A percentile compares a stretch with the other conserved stretches of the same genome.
These are phyloP conservation scores for Neuroscelio doddi DNA, from an alignment of 2,888 invertebrate species.

Conservation along the genomic window DNA sequence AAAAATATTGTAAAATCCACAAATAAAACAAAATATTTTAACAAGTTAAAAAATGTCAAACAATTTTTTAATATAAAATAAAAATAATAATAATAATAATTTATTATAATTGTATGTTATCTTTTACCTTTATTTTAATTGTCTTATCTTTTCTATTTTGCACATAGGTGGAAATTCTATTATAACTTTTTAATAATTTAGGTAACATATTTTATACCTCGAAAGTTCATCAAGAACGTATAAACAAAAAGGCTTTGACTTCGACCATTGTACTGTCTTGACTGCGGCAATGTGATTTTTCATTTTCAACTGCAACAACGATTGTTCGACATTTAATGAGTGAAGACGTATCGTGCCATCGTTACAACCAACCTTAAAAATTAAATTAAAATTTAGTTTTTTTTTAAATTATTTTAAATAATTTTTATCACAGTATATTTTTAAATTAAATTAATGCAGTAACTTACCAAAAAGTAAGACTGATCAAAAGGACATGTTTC, in stretches of 20 bases:
- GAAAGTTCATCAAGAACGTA: constrained; percentile 72
- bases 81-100: too few relatives aligned
- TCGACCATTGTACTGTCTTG: constrained; percentile 74
- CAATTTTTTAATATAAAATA: too few relatives aligned
- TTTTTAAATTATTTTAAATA: not conserved
- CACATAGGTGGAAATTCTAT: too few relatives aligned
- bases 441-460: constrained; percentile 5
- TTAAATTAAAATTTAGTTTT: not conserved
- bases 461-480: constrained; percentile 71
- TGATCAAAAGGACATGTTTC: constrained; percentile 73
- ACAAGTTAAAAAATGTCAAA: too few relatives aligned
- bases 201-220: constrained; percentile 60
- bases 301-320: constrained; percentile 69
- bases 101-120: too few relatives aligned
- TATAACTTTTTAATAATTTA: too few relatives aligned
- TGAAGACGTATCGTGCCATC: constrained; percentile 74
- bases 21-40: too few relatives aligned
- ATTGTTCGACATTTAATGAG: constrained; percentile 69
- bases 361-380: constrained; percentile 70
- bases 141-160: too few relatives aligned
- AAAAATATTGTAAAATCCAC: too few relatives aligned
- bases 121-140: too few relatives aligned
- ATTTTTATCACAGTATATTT: too few relatives aligned
- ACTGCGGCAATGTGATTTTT: constrained; percentile 62
- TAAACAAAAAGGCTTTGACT: constrained; percentile 73